Base-by-base conservation (phyloP, 2,888 invertebrate genomes). In the Candidula unifasciata region DNA sequence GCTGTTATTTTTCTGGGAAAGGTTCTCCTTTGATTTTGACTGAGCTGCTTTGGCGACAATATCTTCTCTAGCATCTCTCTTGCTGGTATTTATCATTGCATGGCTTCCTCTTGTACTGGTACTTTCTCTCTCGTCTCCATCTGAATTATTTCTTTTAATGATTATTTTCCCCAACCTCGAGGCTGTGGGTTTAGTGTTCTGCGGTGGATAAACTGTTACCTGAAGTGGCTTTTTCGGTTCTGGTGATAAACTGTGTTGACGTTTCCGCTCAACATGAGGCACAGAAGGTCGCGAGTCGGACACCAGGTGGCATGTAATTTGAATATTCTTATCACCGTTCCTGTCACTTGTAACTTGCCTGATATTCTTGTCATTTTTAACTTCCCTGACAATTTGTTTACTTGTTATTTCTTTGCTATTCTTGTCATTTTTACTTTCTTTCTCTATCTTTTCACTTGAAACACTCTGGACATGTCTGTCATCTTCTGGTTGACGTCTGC, bases 341-440 rank as follows among this genome's bases (percentile, higher is more conserved):
- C 35, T 71, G 35, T 68, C 80, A 76, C 68, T 80, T 76, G 35
- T 84, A 6, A 80, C 80, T 35, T 84, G 64, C 37, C 84, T 73
- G 27, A 30, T 52, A 64, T 27, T 66, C 44, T 52, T 84, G 18
- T 64, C 74, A 16, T 37, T 74, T 71, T 54, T 37, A n/a, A 24
- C n/a, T 33, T 54, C 57, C n/a, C 35, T 60, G 35, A 76, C 76
- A 73, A 57, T 35, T 80, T 6, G 68, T 68, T n/a, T 80, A 60
- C 52, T 80, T 64, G 27, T 44, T 52, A 64, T 16, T 66, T 33
- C 33, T 77, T 13, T 44, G 33, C 80, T 73, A 52, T 84, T 80
- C 54, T 74, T 84, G 18, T 64, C 74, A 16, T 37, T 74, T 71
- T 54, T 37, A n/a, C 13, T 21, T 33, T 54, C 57, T 27, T n/a